Conservation (phyloP, 2,888 invertebrate species). For the Macroteleia sp. region DNA sequence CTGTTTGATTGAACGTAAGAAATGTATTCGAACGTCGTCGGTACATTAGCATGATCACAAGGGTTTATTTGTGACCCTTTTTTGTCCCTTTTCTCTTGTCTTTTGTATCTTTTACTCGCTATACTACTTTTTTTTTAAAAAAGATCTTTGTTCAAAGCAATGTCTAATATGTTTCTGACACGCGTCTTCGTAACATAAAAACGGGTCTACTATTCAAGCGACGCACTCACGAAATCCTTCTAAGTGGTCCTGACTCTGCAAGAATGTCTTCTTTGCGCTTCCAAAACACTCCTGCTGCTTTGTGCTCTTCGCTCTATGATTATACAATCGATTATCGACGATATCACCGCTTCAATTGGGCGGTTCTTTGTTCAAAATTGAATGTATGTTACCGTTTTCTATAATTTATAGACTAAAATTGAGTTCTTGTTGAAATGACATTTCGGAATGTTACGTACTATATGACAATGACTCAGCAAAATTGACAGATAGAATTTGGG, state of each 20-base stretch:
- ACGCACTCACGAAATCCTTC: slow-evolving; percentile 50
- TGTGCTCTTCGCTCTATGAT: slow-evolving; percentile 26
- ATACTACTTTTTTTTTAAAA: slow-evolving; percentile 37
- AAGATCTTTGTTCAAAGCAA: slow-evolving; percentile 47
- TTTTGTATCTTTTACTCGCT: slow-evolving; percentile 30
- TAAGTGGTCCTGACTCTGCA: slow-evolving; percentile 73
- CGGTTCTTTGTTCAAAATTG: slow-evolving; percentile 35
- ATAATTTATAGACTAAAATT: slow-evolving; percentile 24
- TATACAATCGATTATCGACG: slow-evolving; percentile 51
- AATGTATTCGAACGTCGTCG: slow-evolving; percentile 52
- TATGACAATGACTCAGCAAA: slow-evolving; percentile 44
- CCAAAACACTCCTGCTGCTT: slow-evolving; percentile 39
- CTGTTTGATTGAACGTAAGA: slow-evolving; percentile 39
- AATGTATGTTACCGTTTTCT: slow-evolving; percentile 48
- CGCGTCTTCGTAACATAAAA: slow-evolving; percentile 68
- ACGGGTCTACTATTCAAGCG: slow-evolving; percentile 64
- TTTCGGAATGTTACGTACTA: slow-evolving; percentile 32
- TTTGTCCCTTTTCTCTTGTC: slow-evolving; percentile 40
- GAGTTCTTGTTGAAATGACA: slow-evolving; percentile 34
- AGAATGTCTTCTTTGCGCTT: slow-evolving; percentile 68
- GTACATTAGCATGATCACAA: slow-evolving; percentile 72
- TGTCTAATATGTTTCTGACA: slow-evolving; percentile 69
- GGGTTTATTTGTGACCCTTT: slow-evolving; percentile 56
- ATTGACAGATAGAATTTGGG: slow-evolving; percentile 5
- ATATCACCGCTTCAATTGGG: slow-evolving; percentile 47